Percentiles rank a stretch among this genome's conserved stretches.
These are phyloP conservation scores for Montipora capricornis DNA, from an alignment of 64 coral and sea anemone species.

Conservation along the genomic window DNA sequence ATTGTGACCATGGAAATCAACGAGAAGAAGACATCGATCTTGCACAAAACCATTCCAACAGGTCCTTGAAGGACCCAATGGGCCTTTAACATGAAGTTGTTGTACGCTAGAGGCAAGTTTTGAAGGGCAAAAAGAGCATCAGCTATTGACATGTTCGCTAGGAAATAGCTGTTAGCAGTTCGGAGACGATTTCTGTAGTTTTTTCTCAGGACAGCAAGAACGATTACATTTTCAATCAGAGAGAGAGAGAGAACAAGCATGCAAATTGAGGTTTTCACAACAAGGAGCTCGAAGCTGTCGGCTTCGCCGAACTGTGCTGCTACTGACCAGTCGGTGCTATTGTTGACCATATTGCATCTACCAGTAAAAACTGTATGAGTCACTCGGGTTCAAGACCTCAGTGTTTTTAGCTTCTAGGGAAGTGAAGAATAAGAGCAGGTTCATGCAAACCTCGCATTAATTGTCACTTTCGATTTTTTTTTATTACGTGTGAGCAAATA, in stretches of 20 bases:
- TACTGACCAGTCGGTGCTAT: background rate
- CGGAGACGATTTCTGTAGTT: background rate
- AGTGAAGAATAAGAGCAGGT: background rate
- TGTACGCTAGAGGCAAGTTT: slow-evolving; percentile 26
- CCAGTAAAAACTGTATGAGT: too few relatives aligned
- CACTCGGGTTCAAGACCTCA: too few relatives aligned
- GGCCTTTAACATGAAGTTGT: background rate
- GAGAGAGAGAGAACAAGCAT: slow-evolving; percentile 4
- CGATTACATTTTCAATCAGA: background rate
- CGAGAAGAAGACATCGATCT: slow-evolving; percentile 10
- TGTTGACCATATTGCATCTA: background rate
- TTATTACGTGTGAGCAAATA: background rate
- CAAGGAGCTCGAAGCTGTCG: background rate
- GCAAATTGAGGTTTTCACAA: background rate
- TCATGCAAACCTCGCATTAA: background rate
- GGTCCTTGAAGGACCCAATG: slow-evolving; percentile 11
- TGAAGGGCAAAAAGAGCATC: slow-evolving; percentile 30
- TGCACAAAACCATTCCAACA: slow-evolving; percentile 9
- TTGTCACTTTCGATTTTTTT: background rate
- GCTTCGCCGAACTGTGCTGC: background rate
- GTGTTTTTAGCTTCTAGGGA: background rate
- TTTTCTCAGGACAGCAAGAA: background rate
- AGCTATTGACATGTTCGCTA: slow-evolving; percentile 25
- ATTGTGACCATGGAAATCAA: slow-evolving; percentile 20
- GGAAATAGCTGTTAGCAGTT: slow-evolving; percentile 14